phyloP scores from a whole-genome alignment of 2,797 vertebrate species.

The Pitangus sulphuratus region DNA sequence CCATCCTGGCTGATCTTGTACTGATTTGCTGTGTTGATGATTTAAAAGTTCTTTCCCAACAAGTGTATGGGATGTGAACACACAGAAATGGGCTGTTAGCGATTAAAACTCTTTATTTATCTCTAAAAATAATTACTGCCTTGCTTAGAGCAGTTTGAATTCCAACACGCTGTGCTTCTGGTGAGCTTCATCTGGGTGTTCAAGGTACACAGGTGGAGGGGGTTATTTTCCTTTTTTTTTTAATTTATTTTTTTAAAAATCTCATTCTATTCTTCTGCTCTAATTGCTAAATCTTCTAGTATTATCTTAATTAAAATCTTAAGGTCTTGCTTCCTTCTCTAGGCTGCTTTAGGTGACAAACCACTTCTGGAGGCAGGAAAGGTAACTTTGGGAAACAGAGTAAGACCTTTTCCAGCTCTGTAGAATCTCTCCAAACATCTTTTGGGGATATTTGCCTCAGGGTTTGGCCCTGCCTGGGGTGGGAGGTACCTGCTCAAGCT shows the following conservation, averaged over 20 bases:
- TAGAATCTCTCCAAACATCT: neutral
- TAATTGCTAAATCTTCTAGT: neutral
- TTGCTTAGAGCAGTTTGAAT: neutral
- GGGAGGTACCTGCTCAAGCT: neutral
- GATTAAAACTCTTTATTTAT: neutral
- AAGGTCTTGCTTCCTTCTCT: neutral
- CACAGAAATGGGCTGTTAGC: neutral
- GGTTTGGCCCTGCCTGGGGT: too few relatives aligned
- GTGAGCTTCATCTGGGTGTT: neutral
- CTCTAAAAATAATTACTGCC: neutral
- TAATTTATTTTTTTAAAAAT: neutral
- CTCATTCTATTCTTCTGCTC: neutral
- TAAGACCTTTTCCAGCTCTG: neutral
- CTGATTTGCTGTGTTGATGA: neutral
- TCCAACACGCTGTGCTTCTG: neutral
- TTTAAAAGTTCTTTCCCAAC: neutral
- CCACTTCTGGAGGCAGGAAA: neutral
- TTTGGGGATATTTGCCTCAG: too few relatives aligned
- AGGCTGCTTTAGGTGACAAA: neutral
- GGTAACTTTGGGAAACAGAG: neutral
- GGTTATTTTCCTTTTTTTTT: neutral
- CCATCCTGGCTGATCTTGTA: neutral
- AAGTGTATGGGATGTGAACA: neutral
- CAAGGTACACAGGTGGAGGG: fast-evolving
- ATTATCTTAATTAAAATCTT: neutral